A percentile compares a stretch with the other conserved stretches of the same genome.
Evolutionary conservation across 2,797 vertebrate species (phyloP).

Genomic region (Pristis pectinata): DNA sequence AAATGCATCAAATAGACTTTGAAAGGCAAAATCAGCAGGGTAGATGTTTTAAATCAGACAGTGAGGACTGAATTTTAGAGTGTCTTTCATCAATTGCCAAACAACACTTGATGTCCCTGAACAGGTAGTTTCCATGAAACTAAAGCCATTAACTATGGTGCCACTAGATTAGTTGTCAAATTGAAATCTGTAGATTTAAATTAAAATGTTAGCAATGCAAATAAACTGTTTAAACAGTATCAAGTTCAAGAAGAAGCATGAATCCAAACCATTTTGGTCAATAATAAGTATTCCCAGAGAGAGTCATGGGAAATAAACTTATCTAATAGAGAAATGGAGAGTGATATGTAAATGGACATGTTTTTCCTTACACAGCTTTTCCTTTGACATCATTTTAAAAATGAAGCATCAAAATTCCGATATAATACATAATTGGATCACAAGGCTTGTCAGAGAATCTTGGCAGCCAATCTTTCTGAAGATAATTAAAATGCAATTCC

Average conservation of each 20-base stretch:
- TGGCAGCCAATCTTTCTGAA: not conserved
- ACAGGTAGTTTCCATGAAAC: not conserved
- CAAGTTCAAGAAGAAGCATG: not conserved
- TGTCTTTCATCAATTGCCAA: not conserved
- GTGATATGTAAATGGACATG: not conserved
- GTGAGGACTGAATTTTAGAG: not conserved
- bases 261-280: not conserved
- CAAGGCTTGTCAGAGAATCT: not conserved
- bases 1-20: not conserved
- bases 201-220: not conserved
- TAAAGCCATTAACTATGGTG: not conserved
- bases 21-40: not conserved
- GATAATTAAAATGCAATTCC: not conserved
- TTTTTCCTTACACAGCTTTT: not conserved
- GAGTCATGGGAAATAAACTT: not conserved
- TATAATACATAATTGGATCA: not conserved
- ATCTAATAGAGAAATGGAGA: not conserved
- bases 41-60: not conserved
- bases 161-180: not conserved
- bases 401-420: not conserved
- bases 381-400: not conserved
- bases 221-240: not conserved
- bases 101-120: not conserved
- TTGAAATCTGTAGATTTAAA: not conserved
- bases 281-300: not conserved